phyloP scores from a whole-genome alignment of 35 echinoderm and acorn worm species.

The Lytechinus variegatus region DNA sequence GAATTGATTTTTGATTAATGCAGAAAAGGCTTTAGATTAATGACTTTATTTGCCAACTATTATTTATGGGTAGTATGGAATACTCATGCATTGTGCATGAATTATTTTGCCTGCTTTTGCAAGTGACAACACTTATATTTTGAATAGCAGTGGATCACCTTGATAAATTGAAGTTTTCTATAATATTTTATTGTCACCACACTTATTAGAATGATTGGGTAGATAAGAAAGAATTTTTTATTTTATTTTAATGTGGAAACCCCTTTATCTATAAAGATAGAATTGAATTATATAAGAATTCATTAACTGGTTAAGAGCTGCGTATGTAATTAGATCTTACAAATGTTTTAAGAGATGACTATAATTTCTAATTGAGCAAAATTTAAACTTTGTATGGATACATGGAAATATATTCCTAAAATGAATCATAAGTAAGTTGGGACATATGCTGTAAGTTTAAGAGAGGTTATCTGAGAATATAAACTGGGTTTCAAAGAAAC shows the following conservation, averaged over 20 bases:
- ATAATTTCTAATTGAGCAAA: too few species aligned
- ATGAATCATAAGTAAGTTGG: too few species aligned
- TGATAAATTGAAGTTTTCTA: background rate
- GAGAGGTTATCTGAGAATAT: too few species aligned
- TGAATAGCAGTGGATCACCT: background rate
- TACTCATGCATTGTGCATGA: background rate
- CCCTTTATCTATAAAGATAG: background rate
- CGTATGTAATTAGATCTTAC: too few species aligned
- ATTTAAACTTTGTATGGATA: too few species aligned
- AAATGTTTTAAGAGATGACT: too few species aligned
- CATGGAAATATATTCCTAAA: too few species aligned
- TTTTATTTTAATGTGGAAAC: background rate
- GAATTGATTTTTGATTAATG: background rate
- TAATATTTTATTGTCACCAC: background rate
- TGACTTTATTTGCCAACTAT: background rate
- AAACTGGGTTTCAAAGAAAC: too few species aligned
- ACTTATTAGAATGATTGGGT: background rate
- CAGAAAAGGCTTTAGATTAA: background rate
- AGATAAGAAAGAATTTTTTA: background rate
- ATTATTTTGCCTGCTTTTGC: background rate
- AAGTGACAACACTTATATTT: background rate
- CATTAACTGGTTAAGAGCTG: too few species aligned
- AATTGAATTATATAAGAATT: background rate
- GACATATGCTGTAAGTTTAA: too few species aligned
- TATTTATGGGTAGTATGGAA: constrained; percentile 12